Percentiles rank a stretch among this genome's conserved stretches.
These are phyloP conservation scores for Dolichomitus sp. DNA, from an alignment of 2,888 invertebrate species.

Conservation along the genomic window DNA sequence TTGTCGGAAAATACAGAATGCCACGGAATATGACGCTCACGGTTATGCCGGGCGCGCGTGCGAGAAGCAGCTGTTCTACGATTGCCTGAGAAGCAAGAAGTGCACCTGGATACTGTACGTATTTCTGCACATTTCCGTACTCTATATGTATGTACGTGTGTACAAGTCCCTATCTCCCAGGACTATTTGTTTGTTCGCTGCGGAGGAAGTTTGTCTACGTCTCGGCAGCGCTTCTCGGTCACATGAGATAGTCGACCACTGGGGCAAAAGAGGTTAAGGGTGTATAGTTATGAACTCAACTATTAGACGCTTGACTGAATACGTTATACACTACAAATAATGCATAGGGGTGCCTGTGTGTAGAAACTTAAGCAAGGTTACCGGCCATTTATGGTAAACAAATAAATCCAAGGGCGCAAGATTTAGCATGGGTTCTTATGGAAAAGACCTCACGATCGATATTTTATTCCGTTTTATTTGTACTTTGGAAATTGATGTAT, in stretches of 20 bases:
- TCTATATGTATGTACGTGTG: constrained; percentile 5
- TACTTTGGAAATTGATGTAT: too few relatives aligned
- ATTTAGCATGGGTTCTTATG: too few relatives aligned
- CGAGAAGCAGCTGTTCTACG: constrained; percentile 17
- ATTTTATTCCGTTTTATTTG: too few relatives aligned
- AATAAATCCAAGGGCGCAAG: too few relatives aligned
- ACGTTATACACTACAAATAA: too few relatives aligned
- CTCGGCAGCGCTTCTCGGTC: not conserved
- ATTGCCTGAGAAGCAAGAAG: constrained; percentile 28
- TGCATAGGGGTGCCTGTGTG: not conserved
- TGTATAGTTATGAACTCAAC: too few relatives aligned
- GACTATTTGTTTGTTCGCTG: constrained; percentile 26
- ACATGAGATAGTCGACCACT: not conserved
- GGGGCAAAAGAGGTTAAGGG: not conserved
- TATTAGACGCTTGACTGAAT: too few relatives aligned
- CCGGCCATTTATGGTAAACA: too few relatives aligned
- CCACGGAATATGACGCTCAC: not conserved
- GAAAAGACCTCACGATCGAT: too few relatives aligned
- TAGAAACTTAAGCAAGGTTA: too few relatives aligned
- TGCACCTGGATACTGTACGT: constrained; percentile 4
- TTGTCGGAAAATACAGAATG: not conserved
- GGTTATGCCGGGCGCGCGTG: constrained; percentile 19
- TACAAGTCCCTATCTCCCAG: not conserved
- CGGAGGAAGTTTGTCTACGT: constrained; percentile 33
- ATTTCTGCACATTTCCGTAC: constrained; percentile 1